A percentile compares a stretch with the other conserved stretches of the same genome.
Evolutionary conservation across 2,113 vertebrate genomes (phyloP).

Genomic region (Scatophagus argus): DNA sequence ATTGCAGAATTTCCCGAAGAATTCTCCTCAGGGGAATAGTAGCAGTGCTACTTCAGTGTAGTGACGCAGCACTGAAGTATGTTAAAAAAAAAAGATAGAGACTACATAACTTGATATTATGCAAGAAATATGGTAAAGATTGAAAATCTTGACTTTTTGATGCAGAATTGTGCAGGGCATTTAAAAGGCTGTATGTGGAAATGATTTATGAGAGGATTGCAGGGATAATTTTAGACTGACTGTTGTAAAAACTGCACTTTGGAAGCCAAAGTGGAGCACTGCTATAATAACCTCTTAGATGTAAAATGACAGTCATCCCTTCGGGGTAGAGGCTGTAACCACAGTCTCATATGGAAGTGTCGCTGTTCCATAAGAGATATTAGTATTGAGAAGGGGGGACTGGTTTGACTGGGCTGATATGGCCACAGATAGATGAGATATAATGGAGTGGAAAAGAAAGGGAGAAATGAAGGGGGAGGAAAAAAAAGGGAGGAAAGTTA

Average conservation of each 20-base stretch:
- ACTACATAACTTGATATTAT: slow-evolving; percentile 39
- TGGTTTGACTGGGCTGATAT: slow-evolving; percentile 39
- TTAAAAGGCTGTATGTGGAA: slow-evolving; percentile 33
- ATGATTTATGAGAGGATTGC: slow-evolving; percentile 35
- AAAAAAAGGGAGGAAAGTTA: slow-evolving; percentile 27
- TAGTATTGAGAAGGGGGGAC: slow-evolving; percentile 26
- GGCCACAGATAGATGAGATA: slow-evolving; percentile 25
- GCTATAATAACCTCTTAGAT: slow-evolving; percentile 55
- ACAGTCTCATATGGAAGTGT: slow-evolving; percentile 40
- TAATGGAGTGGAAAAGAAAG: slow-evolving; percentile 24
- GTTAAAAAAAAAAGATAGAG: neutral
- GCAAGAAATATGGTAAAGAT: slow-evolving; percentile 35
- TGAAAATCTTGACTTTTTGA: slow-evolving; percentile 16
- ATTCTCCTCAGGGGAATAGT: slow-evolving; percentile 29
- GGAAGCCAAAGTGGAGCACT: slow-evolving; percentile 50
- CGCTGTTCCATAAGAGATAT: slow-evolving; percentile 35
- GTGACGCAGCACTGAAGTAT: neutral
- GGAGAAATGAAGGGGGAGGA: slow-evolving; percentile 15
- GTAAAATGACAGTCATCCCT: slow-evolving; percentile 62
- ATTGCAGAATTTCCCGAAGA: slow-evolving; percentile 39
- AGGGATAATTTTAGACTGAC: slow-evolving; percentile 42
- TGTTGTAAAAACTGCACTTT: slow-evolving; percentile 41
- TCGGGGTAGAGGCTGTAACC: slow-evolving; percentile 33
- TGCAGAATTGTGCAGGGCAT: slow-evolving; percentile 14
- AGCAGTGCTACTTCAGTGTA: slow-evolving; percentile 24